These are phyloP conservation scores for Cecropterus lyciades DNA, from an alignment of 1,140 invertebrate species.

Conservation along the genomic window DNA sequence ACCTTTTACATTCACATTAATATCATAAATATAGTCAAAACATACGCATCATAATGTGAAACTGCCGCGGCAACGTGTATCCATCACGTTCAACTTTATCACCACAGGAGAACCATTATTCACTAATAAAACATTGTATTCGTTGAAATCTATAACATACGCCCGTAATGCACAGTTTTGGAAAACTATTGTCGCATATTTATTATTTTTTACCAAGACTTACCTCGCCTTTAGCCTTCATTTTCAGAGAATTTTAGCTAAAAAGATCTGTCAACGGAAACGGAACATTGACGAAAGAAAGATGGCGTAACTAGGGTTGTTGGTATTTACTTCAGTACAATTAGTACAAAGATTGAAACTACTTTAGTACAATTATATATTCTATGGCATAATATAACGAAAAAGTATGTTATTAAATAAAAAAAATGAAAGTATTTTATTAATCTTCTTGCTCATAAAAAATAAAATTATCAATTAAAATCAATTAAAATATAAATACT, in stretches of 20 bases:
- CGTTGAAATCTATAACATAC: background rate
- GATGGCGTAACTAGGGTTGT: constrained; percentile 45
- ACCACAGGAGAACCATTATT: background rate
- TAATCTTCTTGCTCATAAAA: no score
- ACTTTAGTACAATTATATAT: no score
- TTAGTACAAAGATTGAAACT: no score
- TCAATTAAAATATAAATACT: no score
- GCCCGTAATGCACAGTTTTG: constrained; percentile 2
- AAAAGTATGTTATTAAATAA: no score
- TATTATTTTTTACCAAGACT: constrained; percentile 47
- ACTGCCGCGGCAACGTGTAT: constrained; percentile 40
- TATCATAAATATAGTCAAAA: background rate
- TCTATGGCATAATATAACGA: no score
- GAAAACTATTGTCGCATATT: constrained; percentile 10
- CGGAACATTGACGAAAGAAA: constrained; percentile 66
- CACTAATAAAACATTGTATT: background rate
- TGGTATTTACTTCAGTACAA: background rate
- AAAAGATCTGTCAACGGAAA: constrained; percentile 76
- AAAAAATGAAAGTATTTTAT: no score
- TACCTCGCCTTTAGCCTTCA: constrained; percentile 83
- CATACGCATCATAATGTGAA: constrained; percentile 11
- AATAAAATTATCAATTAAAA: no score
- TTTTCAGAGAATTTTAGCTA: constrained; percentile 67
- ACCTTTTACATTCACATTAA: background rate
- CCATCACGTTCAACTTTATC: constrained; percentile 9